Percentiles rank a stretch among this genome's conserved stretches.
Conservation (phyloP, 2,797 vertebrate species). For the Nasua narica region DNA sequence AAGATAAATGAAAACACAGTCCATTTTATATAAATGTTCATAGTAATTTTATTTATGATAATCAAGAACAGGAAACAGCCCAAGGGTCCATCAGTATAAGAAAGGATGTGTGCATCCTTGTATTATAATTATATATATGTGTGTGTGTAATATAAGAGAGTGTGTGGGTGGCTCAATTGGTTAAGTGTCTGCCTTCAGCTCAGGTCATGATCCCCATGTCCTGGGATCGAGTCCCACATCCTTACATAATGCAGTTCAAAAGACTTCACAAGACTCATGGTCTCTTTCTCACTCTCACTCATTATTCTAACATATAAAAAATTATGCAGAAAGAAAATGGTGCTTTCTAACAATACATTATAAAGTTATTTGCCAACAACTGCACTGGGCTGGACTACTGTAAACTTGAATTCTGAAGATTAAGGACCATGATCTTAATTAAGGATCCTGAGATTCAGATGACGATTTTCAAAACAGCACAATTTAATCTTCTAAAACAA, state of each 20-base stretch:
- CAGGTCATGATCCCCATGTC: too few relatives aligned
- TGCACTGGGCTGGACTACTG: slow-evolving; percentile 67
- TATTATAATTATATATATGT: too few relatives aligned
- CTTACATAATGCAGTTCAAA: background rate
- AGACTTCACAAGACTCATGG: background rate
- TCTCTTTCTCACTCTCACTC: slow-evolving; percentile 46
- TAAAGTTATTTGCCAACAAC: slow-evolving; percentile 80
- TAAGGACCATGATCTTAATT: background rate
- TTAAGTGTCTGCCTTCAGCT: too few relatives aligned
- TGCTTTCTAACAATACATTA: slow-evolving; percentile 74
- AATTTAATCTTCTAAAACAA: slow-evolving; percentile 77
- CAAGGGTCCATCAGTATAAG: background rate
- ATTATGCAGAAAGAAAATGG: slow-evolving; percentile 67
- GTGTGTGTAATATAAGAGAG: too few relatives aligned
- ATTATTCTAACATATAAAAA: slow-evolving; percentile 75
- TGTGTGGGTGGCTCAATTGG: too few relatives aligned
- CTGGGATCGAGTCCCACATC: background rate
- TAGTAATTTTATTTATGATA: background rate
- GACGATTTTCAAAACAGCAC: slow-evolving; percentile 76
- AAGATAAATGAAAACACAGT: background rate
- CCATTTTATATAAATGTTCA: background rate
- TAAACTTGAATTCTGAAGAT: slow-evolving; percentile 74
- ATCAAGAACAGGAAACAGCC: background rate
- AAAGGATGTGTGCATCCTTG: too few relatives aligned
- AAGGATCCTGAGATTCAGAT: slow-evolving; percentile 68